These are phyloP conservation scores for Acrocephalus kingi DNA, from an alignment of 2,113 vertebrate genomes.

Conservation along the genomic window DNA sequence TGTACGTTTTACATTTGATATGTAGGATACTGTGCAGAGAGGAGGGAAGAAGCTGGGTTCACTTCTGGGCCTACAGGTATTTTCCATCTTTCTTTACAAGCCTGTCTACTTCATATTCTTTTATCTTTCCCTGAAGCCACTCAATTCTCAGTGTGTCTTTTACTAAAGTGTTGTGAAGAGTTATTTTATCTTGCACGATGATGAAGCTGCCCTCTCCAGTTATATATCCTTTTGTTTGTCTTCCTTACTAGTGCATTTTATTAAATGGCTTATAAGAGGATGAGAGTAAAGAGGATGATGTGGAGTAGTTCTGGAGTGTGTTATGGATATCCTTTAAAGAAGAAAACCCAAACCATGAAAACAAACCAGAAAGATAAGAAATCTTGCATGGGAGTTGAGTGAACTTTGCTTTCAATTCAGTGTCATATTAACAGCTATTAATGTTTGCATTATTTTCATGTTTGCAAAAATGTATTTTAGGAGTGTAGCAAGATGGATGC, in stretches of 20 bases:
- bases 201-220: not conserved
- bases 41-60: not conserved
- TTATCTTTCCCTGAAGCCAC: not conserved
- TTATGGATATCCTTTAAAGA: not conserved
- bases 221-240: not conserved
- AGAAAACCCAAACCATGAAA: fast-evolving
- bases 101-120: not conserved
- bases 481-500: not conserved
- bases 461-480: not conserved
- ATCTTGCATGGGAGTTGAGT: not conserved
- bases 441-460: not conserved
- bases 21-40: not conserved
- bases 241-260: not conserved
- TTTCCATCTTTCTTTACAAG: not conserved
- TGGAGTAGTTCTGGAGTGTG: not conserved
- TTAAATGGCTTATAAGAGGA: not conserved
- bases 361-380: not conserved
- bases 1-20: not conserved
- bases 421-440: not conserved
- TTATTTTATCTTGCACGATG: not conserved
- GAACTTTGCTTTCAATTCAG: not conserved
- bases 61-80: not conserved
- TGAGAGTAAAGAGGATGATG: not conserved
- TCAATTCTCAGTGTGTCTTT: not conserved
- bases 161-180: not conserved